Evolutionary conservation across 2,888 invertebrate species (phyloP), one percentile per base, ranked within the genome.

Genomic region (Mythimna impura): DNA sequence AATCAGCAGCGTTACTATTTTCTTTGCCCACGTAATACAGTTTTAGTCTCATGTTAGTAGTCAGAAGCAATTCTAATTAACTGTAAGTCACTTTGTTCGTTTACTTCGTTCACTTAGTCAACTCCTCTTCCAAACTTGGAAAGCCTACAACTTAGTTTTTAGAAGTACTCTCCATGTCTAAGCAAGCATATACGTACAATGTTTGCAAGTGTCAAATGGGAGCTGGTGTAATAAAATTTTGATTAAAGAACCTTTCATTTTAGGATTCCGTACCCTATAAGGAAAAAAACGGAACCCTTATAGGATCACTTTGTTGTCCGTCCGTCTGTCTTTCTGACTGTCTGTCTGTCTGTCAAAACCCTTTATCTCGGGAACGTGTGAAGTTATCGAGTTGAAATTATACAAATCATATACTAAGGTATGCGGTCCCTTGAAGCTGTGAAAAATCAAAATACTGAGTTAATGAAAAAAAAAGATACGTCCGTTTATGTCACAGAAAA

Each of bases 111-210:
- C 58, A 63, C 75, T 66, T 67, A 80, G 30, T 55, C 66, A 55
- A 66, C 66, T 77, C 30, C 36, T 52, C n/a, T 43, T 40, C 63
- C 30, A 47, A 76, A 78, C 65, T 81, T 75, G 20, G 72, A 66
- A 69, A 57, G 55, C 58, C 81, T 81, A 69, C 54, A 62, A 76
- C 62, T 77, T 69, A 58, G 64, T 73, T 77, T 80, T 50, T n/a
- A 54, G 80, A 25, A 54, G 74, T 54, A 63, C 25, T 54, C 54
- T 47, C 25, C 36, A 72, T 50, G 34, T 50, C 17, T 34, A 40
- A 52, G 40, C 57, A 54, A 61, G 25, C 25, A 34, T 25, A 22
- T 57, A 54, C 25, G 25, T 25, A 25, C 0, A n/a, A 50, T 52
- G 50, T 52, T 52, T 52, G n/a, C 50, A 52, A n/a, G 50, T 52